Evolutionary conservation across 64 coral and sea anemone species (phyloP), one percentile per base, ranked within the genome.

Genomic region (Astreopora myriophthalma): DNA sequence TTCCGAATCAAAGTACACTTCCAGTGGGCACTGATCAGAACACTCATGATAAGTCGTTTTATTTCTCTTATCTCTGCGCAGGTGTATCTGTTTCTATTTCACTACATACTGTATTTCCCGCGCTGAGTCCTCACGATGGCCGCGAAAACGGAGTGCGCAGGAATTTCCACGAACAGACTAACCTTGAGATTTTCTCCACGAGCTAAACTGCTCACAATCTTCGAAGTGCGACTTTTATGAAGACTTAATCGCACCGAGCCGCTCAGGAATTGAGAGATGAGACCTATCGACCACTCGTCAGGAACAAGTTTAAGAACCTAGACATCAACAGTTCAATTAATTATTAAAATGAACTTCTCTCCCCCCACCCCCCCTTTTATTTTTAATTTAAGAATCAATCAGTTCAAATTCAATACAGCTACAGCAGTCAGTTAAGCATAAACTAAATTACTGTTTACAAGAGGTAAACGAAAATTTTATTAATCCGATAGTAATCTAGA

Each of bases 221-320:
- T 85, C 13, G 90, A 84, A 39, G 49, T 93, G 58, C 96, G 86
- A 73, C 90, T 95, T 44, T 75, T 88, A 69, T 98, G 96, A 34
- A 98, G 90, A 93, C 93, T 98, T 67, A 79, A 92, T 1, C 96
- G 93, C 69, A 95, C 86, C 26, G 93, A 95, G 27, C 96, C 96
- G 4, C 79, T 95, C 10, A 98, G 55, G 60, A 98, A 98, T 69
- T 85, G 89, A 71, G 93, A 95, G 6, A 98, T 49, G 9, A 98
- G 34, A 35, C 93, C 93, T 24, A 98, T 92, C 0, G 96, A 98
- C 96, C 96, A 98, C 39, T 98, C 85, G 13, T 95, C 89, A 14
- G 96, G 96, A 64, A 98, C 95, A 9, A 98, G 62, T 14, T 94
- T 91, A 52, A 98, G 77, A 0, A 89, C 96, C 96, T 98, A 14